Percentiles rank a stretch among this genome's conserved stretches.
These are phyloP conservation scores for Nematopogon swammerdamellus DNA, from an alignment of 2,888 invertebrate species.

Conservation along the genomic window DNA sequence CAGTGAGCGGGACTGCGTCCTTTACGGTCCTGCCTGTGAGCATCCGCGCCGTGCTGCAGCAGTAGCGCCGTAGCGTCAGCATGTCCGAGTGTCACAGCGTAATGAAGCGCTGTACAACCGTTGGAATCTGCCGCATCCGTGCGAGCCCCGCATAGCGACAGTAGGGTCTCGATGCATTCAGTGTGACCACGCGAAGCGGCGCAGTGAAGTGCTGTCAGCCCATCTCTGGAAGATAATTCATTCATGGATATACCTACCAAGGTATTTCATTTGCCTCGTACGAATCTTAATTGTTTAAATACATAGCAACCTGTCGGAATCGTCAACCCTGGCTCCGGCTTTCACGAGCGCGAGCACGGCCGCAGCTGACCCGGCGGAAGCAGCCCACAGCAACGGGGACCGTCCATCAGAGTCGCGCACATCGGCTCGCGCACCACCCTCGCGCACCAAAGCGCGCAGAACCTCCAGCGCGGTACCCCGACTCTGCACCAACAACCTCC, in stretches of 20 bases:
- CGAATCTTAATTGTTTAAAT: no score
- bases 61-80: slow-evolving; percentile 89
- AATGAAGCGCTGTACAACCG: slow-evolving; percentile 95
- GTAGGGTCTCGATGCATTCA: slow-evolving; percentile 83
- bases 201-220: slow-evolving; percentile 93
- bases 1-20: slow-evolving; percentile 93
- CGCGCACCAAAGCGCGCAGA: slow-evolving; percentile 70
- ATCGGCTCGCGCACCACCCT: slow-evolving; percentile 77
- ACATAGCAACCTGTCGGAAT: slow-evolving; percentile 65
- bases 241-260: neutral
- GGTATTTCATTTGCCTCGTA: no score
- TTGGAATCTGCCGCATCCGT: slow-evolving; percentile 90
- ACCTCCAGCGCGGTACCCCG: slow-evolving; percentile 72
- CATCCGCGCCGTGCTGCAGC: slow-evolving; percentile 85
- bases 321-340: slow-evolving; percentile 79
- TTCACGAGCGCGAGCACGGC: slow-evolving; percentile 87
- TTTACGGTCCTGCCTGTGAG: slow-evolving; percentile 89
- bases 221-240: slow-evolving; percentile 64
- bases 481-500: slow-evolving; percentile 20
- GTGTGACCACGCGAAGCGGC: slow-evolving; percentile 95
- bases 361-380: slow-evolving; percentile 92
- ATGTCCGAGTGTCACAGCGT: slow-evolving; percentile 94
- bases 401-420: slow-evolving; percentile 90
- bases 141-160: slow-evolving; percentile 83
- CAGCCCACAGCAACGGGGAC: slow-evolving; percentile 95